phyloP scores from a whole-genome alignment of 2,113 vertebrate species.

The Tetrao urogallus region DNA sequence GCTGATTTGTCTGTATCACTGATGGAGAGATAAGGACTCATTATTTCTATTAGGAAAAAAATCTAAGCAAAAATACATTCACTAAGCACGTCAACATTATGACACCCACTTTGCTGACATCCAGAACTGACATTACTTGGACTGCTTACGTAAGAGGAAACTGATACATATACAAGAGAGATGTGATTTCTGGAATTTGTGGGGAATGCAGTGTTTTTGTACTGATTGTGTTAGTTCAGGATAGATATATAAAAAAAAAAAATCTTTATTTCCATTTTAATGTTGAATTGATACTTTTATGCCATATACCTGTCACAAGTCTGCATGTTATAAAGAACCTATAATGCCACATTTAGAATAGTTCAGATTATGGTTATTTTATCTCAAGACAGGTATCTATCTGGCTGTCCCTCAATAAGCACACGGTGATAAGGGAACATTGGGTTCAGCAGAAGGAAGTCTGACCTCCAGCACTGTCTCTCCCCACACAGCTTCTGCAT shows the following conservation, averaged over 20 bases:
- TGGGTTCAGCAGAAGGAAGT: neutral
- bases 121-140: neutral
- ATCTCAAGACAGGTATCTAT: neutral
- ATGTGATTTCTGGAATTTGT: neutral
- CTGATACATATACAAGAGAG: neutral
- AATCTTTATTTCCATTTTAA: neutral
- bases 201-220: neutral
- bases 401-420: neutral
- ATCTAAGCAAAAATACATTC: neutral
- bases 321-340: neutral
- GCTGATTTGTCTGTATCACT: neutral
- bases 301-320: neutral
- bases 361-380: neutral
- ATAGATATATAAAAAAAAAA: neutral
- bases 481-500: neutral
- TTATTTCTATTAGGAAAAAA: neutral
- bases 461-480: neutral
- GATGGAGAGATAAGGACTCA: neutral
- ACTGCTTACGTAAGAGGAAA: neutral
- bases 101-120: neutral
- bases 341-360: neutral
- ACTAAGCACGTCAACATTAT: neutral
- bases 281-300: neutral
- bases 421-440: rapidly evolving
- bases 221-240: neutral